phyloP scores from a whole-genome alignment of 2,888 invertebrate genomes.

The Spilosoma lubricipeda region DNA sequence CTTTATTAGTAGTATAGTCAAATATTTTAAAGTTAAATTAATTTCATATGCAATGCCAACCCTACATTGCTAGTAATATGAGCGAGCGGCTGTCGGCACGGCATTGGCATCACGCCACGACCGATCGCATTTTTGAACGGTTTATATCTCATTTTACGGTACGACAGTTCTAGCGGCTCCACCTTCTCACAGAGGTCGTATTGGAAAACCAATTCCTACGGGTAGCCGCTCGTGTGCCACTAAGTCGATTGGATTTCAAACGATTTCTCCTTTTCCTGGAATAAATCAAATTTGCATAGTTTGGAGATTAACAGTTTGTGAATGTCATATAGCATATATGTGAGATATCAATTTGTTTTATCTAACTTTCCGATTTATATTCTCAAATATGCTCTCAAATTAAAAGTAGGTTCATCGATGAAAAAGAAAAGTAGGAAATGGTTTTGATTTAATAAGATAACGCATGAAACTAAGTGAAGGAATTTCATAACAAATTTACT shows the following conservation, averaged over 20 bases:
- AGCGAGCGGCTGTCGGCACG: conserved; percentile 45
- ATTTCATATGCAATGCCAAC: conserved; percentile 32
- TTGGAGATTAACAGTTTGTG: conserved; percentile 46
- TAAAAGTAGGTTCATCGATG: neutral
- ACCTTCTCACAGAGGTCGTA: conserved; percentile 56
- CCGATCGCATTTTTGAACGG: conserved; percentile 76
- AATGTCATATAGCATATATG: neutral
- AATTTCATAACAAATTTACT: no score
- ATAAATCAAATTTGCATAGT: conserved; percentile 59
- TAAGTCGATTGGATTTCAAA: conserved; percentile 75
- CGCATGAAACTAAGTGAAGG: no score
- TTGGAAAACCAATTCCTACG: conserved; percentile 77
- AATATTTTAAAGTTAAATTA: neutral
- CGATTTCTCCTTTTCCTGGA: conserved; percentile 56
- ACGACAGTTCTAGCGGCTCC: conserved; percentile 66
- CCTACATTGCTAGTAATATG: conserved; percentile 45
- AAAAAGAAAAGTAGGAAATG: neutral
- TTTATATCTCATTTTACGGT: conserved; percentile 81
- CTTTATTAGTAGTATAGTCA: neutral
- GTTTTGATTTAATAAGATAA: neutral
- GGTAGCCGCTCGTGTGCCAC: conserved; percentile 64
- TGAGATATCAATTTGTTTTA: neutral
- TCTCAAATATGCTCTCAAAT: neutral
- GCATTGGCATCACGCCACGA: conserved; percentile 44
- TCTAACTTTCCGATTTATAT: neutral